Evolutionary conservation across 2,888 invertebrate species (phyloP).

Genomic region (Cephonodes hylas): DNA sequence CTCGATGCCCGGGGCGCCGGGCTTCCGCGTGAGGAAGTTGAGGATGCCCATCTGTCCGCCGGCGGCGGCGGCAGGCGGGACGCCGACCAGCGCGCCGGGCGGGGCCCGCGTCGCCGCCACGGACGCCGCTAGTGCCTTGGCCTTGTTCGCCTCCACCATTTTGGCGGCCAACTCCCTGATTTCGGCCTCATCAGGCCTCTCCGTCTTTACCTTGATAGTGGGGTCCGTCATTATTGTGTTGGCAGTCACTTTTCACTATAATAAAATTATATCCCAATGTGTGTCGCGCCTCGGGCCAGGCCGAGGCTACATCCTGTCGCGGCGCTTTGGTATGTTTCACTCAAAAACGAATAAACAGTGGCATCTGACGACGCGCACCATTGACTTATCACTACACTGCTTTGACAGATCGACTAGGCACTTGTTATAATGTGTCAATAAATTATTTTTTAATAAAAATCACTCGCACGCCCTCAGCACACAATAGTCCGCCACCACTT

Average conservation of each 20-base stretch:
- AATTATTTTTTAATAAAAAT: constrained; percentile 22
- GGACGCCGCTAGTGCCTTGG: constrained; percentile 76
- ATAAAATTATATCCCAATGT: neutral
- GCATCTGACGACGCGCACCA: constrained; percentile 46
- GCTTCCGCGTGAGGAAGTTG: constrained; percentile 81
- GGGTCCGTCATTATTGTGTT: constrained; percentile 56
- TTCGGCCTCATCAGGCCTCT: constrained; percentile 92
- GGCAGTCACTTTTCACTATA: constrained; percentile 12
- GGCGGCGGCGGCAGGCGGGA: constrained; percentile 56
- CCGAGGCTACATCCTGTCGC: constrained; percentile 65
- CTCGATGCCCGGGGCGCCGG: constrained; percentile 50
- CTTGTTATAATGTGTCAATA: constrained; percentile 31
- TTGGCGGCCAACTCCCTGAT: constrained; percentile 92
- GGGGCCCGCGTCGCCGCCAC: constrained; percentile 76
- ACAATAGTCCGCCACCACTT: constrained; percentile 31
- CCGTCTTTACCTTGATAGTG: constrained; percentile 84
- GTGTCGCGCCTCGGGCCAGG: constrained; percentile 1
- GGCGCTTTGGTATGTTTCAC: constrained; percentile 43
- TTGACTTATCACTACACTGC: constrained; percentile 53
- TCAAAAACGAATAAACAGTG: constrained; percentile 67
- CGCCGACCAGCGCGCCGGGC: constrained; percentile 64
- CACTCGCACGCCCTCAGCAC: constrained; percentile 35
- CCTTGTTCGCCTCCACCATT: constrained; percentile 91
- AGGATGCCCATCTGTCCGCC: constrained; percentile 82
- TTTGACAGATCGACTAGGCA: constrained; percentile 59